Base-by-base conservation (phyloP, 2,113 vertebrate genomes). In the Eonycteris spelaea region DNA sequence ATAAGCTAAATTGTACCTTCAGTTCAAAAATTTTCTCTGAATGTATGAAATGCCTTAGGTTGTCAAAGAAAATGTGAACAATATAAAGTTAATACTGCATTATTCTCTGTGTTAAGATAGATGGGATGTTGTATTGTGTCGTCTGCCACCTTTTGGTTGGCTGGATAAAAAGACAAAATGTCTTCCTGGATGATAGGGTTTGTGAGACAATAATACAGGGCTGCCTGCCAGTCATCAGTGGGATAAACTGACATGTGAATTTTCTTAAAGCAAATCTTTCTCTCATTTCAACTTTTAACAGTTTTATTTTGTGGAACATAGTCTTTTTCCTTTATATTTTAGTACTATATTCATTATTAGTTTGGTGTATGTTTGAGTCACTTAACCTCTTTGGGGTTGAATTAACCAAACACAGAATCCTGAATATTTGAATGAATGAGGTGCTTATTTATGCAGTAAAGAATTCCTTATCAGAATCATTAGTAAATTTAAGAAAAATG, bases 391-490 rank as follows among this genome's bases (percentile, higher is more conserved):
- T 35, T 43, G 22, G 8, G 18, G 12, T 67, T 82, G 48, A 95
- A 77, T 71, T 85, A 95, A 84, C 48, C 24, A 94, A 92, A 74
- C 43, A 77, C n/a, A 77, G 68, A 84, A 80, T 51, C 15, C 24
- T 28, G 70, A 95, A 45, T 92, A 83, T 71, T 90, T 94, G 33
- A 94, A 18, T 75, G 35, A 91, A 65, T 40, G 21, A 79, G 90
- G 14, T 73, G 11, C 10, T 90, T 82, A 78, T 51, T 68, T 82
- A 86, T 26, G 13, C 38, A 78, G 30, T 65, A 65, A 80, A 61
- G 14, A 5, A 83, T 78, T 83, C 21, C 30, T 82, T 89, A 53
- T 43, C 28, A 95, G 38, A 77, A 96, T 94, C 0, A 75, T 63
- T 51, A 67, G 24, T 86, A 86, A 53, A 59, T 91, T 67, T 77